Base-by-base conservation (phyloP, 2,113 vertebrate species). In the Amazona vittata region DNA sequence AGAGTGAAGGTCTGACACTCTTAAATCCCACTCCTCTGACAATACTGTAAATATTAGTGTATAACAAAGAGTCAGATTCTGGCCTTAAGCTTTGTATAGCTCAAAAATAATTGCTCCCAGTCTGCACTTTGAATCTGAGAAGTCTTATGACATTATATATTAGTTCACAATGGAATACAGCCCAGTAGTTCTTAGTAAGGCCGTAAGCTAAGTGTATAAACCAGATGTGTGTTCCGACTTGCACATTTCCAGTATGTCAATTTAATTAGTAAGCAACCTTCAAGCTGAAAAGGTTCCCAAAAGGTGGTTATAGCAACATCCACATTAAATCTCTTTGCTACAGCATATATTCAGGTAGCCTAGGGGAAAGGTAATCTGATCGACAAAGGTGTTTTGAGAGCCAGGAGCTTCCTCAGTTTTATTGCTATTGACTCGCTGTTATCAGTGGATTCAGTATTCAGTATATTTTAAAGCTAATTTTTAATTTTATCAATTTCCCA, bases 1-100 rank as follows among this genome's bases (percentile, higher is more conserved):
- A 99, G 96, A 99, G 99, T 15, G 99, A 99, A 99, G 99, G 99
- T 99, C 55, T 97, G 98, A 86, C 62, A 15, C 29, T 41, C 31
- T 18, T 28, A 68, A 44, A 75, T 68, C 64, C 31, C 9, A 4
- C 49, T 90, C 5, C 31, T 67, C 62, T 84, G 69, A 28, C 46
- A 75, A 11, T 55, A n/a, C 28, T 93, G 33, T 63, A 65, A 55
- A 62, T 75, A 29, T 28, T 47, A 10, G 8, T 18, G 9, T n/a
- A 31, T 39, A 69, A 75, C 31, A 25, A 24, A 87, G 47, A 43
- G 18, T 55, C 44, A 44, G 0, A 9, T 77, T 68, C 44, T 92
- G 39, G 50, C 70, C 39, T 68, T 57, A 53, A 43, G 28, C 53
- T 82, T 46, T 37, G 43, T 55, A 3, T 43, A 37, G 12, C 73